Base-by-base conservation (phyloP, 2,113 vertebrate genomes). In the Apistogramma diplotaenia region DNA sequence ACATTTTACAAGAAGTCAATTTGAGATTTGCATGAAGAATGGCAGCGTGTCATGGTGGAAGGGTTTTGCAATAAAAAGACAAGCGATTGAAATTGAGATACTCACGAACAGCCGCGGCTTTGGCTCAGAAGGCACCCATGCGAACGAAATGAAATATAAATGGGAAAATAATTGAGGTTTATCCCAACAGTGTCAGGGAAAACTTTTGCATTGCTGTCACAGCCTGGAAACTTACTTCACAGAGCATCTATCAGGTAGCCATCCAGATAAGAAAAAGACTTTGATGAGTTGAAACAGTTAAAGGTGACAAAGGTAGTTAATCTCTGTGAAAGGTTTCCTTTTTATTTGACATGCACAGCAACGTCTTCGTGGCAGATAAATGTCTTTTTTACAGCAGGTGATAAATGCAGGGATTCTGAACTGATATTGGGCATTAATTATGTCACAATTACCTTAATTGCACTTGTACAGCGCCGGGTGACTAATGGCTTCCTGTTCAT, bases 1-100 rank as follows among this genome's bases (percentile, higher is more conserved):
- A 89, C 83, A 87, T 91, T 93, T 93, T 93, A 94, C 86, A 91
- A 90, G 87, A 90, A 92, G 85, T 92, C 91, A 91, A 93, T 93
- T 92, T 91, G 73, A 86, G 77, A 89, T 89, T 90, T 88, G 86
- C 83, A 87, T 90, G 88, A 92, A 89, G 88, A 89, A 93, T 87
- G 90, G 84, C 85, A 67, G 51, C 18, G 40, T 80, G 85, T 91
- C 89, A 85, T 83, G 78, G 91, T 83, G 87, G 80, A 91, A 72
- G 85, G 40, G 61, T 83, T 92, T 88, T 82, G 89, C 86, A 90
- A 91, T 87, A 84, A 92, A 88, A 85, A 89, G 85, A 88, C 78
- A 85, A 87, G 89, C 73, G 87, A 93, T 87, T 89, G 87, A 87
- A 91, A 90, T 83, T 71, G 77, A 87, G 89, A 92, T 88, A 90